These are phyloP conservation scores for Apodemia mormo DNA, from an alignment of 2,888 invertebrate genomes.

Conservation along the genomic window DNA sequence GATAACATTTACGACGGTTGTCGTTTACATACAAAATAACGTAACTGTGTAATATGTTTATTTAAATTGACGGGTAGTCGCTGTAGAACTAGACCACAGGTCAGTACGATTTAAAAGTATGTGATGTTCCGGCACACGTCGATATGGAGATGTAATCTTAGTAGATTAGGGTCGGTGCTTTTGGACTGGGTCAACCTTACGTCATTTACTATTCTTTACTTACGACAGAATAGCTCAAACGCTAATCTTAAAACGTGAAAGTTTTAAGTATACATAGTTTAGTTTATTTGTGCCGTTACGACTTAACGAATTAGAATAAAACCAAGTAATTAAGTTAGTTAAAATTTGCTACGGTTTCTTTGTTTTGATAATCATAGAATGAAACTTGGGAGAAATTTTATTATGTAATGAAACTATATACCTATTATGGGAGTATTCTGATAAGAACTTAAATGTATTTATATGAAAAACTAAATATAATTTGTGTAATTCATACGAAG, in stretches of 20 bases:
- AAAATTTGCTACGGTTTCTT: neutral
- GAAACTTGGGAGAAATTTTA: too few relatives aligned
- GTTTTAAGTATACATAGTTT: neutral
- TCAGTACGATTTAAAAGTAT: conserved; percentile 24
- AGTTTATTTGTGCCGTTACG: neutral
- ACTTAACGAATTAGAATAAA: neutral
- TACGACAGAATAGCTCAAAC: neutral
- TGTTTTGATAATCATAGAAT: too few relatives aligned
- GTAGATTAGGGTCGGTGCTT: conserved; percentile 17
- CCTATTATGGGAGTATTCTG: too few relatives aligned
- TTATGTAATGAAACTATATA: too few relatives aligned
- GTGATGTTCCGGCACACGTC: conserved; percentile 28
- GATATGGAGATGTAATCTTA: conserved; percentile 9
- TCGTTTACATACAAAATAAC: conserved; percentile 4
- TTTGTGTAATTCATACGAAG: too few relatives aligned
- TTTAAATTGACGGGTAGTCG: conserved; percentile 6
- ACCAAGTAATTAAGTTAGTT: neutral
- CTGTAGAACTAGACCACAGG: conserved; percentile 22
- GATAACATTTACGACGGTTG: neutral
- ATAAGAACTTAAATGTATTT: too few relatives aligned
- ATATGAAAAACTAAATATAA: too few relatives aligned
- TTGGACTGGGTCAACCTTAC: conserved; percentile 15
- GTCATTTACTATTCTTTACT: conserved; percentile 15
- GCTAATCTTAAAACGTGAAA: conserved; percentile 3
- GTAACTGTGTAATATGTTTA: neutral